Conservation (phyloP, 2,888 invertebrate species). For the Odontocolon sp. region DNA sequence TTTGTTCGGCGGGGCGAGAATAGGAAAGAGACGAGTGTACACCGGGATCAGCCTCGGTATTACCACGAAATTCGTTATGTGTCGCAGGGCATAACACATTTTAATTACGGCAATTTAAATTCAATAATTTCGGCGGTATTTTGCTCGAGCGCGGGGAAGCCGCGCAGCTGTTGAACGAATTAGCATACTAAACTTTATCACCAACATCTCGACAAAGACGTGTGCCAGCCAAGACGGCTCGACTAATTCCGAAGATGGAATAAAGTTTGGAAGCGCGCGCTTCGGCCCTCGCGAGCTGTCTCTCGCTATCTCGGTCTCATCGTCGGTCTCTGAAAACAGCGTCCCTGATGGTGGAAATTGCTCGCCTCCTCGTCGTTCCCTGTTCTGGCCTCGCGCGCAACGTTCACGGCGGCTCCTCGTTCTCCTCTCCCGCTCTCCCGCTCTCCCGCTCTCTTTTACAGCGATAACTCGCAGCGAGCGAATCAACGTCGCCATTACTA, state of each 20-base stretch:
- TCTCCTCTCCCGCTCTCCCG: constrained; percentile 25
- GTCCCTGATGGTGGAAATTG: no score
- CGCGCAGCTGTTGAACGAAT: constrained; percentile 80
- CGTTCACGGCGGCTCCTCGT: constrained; percentile 8
- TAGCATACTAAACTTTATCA: constrained; percentile 81
- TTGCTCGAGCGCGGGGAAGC: constrained; percentile 70
- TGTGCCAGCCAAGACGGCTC: constrained; percentile 80
- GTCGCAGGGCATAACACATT: constrained; percentile 72
- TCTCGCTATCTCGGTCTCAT: constrained; percentile 55
- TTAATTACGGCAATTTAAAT: constrained; percentile 81
- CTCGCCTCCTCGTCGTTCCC: constrained; percentile 34
- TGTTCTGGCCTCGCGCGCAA: constrained; percentile 12
- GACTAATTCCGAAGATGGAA: constrained; percentile 81
- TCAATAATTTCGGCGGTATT: constrained; percentile 80
- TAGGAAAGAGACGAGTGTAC: no score
- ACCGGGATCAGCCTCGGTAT: no score
- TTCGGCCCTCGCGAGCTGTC: constrained; percentile 47
- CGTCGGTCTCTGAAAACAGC: no score
- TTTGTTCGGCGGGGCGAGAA: no score
- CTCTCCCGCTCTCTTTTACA: constrained; percentile 58
- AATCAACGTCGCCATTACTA: constrained; percentile 72
- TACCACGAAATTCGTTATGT: constrained; percentile 69
- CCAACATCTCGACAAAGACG: constrained; percentile 81
- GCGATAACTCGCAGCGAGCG: constrained; percentile 70
- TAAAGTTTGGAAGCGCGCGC: constrained; percentile 75